Conservation (phyloP, 1,140 invertebrate genomes). For the Streblospio benedicti region DNA sequence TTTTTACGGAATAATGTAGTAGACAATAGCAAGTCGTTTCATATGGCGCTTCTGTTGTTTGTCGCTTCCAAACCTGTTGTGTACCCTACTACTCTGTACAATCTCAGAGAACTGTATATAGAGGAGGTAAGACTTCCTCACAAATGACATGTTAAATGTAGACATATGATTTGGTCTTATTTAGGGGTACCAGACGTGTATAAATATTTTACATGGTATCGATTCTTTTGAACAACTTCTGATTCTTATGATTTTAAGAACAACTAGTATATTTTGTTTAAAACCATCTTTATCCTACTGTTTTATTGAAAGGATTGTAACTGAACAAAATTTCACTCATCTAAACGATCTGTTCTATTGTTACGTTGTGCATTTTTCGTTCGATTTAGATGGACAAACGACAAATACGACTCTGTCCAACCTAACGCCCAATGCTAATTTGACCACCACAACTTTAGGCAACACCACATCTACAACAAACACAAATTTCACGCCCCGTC, state of each 20-base stretch:
- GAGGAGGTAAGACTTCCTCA: no score
- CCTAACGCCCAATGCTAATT: neutral
- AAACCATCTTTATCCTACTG: neutral
- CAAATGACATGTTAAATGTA: no score
- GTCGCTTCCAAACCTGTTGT: no score
- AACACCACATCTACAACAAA: neutral
- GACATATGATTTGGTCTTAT: no score
- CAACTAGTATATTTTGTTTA: neutral
- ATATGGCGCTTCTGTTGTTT: no score
- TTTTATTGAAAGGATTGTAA: neutral
- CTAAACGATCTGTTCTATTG: no score
- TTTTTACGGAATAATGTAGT: no score
- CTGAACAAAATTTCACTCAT: neutral
- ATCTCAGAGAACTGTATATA: no score
- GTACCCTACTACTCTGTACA: no score
- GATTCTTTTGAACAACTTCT: neutral
- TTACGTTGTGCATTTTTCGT: no score
- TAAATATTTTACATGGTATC: neutral
- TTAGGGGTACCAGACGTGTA: no score
- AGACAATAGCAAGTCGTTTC: no score
- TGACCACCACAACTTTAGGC: neutral
- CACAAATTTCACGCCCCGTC: slow-evolving; percentile 2
- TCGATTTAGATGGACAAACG: slow-evolving; percentile 7
- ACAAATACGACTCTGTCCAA: slow-evolving; percentile 9
- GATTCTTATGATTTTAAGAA: neutral